These are phyloP conservation scores for Hemithea aestivaria DNA, from an alignment of 2,888 invertebrate species.

Conservation along the genomic window DNA sequence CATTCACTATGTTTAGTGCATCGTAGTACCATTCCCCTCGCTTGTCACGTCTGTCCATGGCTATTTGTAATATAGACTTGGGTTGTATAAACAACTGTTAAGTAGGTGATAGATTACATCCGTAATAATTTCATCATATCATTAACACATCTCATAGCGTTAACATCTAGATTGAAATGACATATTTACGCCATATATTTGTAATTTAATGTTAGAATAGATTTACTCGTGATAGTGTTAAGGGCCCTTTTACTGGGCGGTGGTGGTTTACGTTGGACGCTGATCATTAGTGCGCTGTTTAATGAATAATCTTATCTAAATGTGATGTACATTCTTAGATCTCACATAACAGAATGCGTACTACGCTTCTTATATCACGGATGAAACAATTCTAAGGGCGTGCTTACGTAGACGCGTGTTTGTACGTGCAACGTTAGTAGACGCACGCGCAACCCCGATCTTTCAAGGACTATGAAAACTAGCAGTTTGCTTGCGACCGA, in stretches of 20 bases:
- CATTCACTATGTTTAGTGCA: no score
- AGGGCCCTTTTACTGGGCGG: constrained; percentile 55
- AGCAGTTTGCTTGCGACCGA: no score
- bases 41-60: constrained; percentile 32
- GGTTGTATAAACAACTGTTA: constrained; percentile 26
- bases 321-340: constrained; percentile 6
- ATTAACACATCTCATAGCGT: constrained; percentile 72
- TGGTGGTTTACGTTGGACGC: constrained; percentile 29
- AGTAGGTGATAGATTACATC: constrained; percentile 13
- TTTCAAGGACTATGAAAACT: no score
- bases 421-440: no score
- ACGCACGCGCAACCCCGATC: no score
- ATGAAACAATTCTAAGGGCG: no score
- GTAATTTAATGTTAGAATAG: constrained; percentile 53
- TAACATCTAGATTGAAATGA: constrained; percentile 61
- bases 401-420: no score
- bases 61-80: constrained; percentile 33
- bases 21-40: constrained; percentile 1
- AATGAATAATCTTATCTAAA: constrained; percentile 2
- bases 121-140: constrained; percentile 67
- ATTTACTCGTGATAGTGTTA: constrained; percentile 48
- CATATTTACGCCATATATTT: constrained; percentile 59
- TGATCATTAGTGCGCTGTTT: constrained; percentile 9
- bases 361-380: no score
- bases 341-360: no score